Conservation (phyloP, 2,113 vertebrate species). For the Meles meles region DNA sequence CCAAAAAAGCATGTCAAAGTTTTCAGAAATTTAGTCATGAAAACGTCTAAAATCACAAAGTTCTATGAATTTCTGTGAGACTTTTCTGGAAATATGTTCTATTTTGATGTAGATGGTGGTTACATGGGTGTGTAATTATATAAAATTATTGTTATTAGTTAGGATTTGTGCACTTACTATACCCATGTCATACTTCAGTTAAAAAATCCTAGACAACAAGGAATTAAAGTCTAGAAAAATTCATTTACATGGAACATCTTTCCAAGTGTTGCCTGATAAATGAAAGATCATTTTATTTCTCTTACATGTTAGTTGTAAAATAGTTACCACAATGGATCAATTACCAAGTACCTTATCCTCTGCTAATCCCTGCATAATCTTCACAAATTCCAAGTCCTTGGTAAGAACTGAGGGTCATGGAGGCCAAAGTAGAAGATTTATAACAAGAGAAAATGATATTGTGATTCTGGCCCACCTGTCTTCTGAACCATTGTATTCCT, state of each 20-base stretch:
- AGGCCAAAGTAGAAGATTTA: not conserved
- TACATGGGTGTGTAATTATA: not conserved
- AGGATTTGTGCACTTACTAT: not conserved
- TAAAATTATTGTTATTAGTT: not conserved
- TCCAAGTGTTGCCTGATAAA: not conserved
- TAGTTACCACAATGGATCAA: not conserved
- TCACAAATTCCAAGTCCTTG: not conserved
- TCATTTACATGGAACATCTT: not conserved
- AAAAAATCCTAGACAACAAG: not conserved
- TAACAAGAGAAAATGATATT: not conserved
- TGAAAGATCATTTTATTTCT: constrained; percentile 21
- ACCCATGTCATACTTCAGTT: not conserved
- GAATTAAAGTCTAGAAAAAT: constrained; percentile 14
- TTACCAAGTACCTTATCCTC: not conserved
- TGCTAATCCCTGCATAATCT: not conserved
- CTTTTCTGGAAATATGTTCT: not conserved
- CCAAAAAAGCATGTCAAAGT: not conserved
- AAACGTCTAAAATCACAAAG: not conserved
- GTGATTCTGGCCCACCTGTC: not conserved
- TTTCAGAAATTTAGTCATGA: not conserved
- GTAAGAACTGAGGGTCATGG: not conserved
- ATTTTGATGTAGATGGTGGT: not conserved
- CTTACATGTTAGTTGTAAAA: not conserved
- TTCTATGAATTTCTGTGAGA: not conserved
- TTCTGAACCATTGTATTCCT: not conserved